phyloP scores from a whole-genome alignment of 2,113 vertebrate genomes.

The Cynocephalus volans region DNA sequence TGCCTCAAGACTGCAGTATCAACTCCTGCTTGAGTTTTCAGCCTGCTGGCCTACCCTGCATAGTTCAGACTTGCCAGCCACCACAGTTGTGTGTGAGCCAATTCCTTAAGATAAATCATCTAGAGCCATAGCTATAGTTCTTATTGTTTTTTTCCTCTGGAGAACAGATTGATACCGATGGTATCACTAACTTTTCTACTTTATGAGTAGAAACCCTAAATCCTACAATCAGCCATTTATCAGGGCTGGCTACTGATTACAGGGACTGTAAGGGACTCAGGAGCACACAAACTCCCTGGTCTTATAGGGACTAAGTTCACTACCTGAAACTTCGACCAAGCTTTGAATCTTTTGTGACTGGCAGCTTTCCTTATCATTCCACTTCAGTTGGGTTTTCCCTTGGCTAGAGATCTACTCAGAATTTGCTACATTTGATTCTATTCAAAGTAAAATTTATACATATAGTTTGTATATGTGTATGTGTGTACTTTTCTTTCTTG shows the following conservation, averaged over 20 bases:
- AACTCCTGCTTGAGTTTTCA: background rate
- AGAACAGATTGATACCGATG: background rate
- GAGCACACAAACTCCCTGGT: background rate
- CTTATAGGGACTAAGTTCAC: background rate
- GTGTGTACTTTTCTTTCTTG: background rate
- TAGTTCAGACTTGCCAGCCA: background rate
- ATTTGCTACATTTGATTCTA: constrained; percentile 18
- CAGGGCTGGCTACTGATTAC: background rate
- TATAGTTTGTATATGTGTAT: too few species aligned
- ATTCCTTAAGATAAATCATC: constrained; percentile 46
- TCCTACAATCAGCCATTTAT: background rate
- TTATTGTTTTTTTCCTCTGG: background rate
- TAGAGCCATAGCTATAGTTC: background rate
- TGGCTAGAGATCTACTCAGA: background rate
- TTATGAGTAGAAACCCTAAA: background rate
- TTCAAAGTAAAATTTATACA: background rate
- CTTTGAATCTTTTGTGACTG: background rate
- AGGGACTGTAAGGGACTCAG: background rate
- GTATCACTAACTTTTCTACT: background rate
- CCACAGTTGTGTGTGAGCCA: background rate
- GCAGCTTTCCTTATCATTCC: background rate
- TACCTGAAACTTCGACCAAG: background rate
- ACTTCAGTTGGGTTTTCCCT: background rate
- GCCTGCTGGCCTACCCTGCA: background rate
- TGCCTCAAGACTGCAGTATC: background rate